Evolutionary conservation across 2,888 invertebrate genomes (phyloP).

Genomic region (Neoaliturus tenellus): DNA sequence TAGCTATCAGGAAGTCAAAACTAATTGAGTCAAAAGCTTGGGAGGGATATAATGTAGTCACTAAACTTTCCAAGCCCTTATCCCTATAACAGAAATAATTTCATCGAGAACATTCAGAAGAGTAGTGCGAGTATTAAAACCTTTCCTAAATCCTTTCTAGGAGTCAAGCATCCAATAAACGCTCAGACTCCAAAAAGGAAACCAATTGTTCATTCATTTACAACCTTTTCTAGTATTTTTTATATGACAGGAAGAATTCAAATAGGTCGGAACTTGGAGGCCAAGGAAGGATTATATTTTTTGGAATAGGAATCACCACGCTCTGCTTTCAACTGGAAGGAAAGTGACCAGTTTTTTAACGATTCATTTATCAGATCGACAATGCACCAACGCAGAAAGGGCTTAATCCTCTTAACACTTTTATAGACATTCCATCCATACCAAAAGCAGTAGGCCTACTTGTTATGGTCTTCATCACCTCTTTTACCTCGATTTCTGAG

Average conservation of each 20-base stretch:
- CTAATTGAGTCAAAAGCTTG: slow-evolving; percentile 11
- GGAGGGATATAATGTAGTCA: neutral
- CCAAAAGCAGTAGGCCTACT: no score
- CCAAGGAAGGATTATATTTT: neutral
- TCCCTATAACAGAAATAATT: neutral
- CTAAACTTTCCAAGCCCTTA: neutral
- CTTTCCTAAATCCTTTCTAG: slow-evolving; percentile 17
- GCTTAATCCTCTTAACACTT: no score
- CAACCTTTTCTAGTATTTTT: slow-evolving; percentile 4
- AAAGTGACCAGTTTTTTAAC: neutral
- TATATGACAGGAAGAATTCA: neutral
- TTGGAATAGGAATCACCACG: neutral
- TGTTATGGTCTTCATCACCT: neutral
- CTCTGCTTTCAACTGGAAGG: slow-evolving; percentile 4
- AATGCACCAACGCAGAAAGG: no score
- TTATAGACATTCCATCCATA: no score
- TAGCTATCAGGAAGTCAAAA: neutral
- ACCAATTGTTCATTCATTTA: neutral
- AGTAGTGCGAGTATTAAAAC: neutral
- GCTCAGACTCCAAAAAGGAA: neutral
- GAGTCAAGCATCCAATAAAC: no score
- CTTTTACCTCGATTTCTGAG: neutral
- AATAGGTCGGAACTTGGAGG: neutral
- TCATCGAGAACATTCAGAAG: slow-evolving; percentile 11
- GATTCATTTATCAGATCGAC: neutral